Evolutionary conservation across 2,113 vertebrate genomes (phyloP), one percentile per base, ranked within the genome.

Genomic region (Cichladusa arquata): DNA sequence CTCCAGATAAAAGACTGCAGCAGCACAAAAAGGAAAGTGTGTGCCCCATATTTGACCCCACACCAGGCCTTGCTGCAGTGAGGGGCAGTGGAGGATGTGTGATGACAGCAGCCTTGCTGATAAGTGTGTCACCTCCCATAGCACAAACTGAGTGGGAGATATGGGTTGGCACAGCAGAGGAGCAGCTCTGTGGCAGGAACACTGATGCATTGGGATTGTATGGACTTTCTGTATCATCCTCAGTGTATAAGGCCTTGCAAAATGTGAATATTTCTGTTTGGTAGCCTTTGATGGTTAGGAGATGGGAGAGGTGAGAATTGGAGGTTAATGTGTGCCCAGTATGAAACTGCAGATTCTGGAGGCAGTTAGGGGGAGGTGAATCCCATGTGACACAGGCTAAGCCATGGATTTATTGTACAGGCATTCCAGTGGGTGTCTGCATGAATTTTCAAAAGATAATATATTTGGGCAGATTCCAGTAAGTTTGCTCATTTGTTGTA

Each of bases 181-280:
- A 54, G 8, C 25, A 44, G 11, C 12, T 47, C 57, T 80, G 8
- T 51, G 36, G 65, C 25, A 56, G 19, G 12, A 87, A 9, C 26
- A 14, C 7, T n/a, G 58, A 10, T 25, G 28, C 5, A 2, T 8
- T 40, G 54, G 26, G 13, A 3, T 28, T 53, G 8, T 19, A 26
- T 83, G 26, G 31, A 11, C 31, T 65, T 57, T 18, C 7, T 69
- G 25, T 28, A 19, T 7, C 24, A 31, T 40, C 11, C 29, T 44
- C 10, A 4, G 13, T 20, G 47, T 48, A 74, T 26, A 73, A 78
- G 20, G 9, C 36, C 34, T 86, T 74, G 20, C 8, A 51, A 62
- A 81, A 47, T n/a, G 22, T 81, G 54, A 71, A 33, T 81, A 67
- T 90, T 92, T 88, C 24, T 85, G 50, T 94, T 81, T 56, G 44